Conservation (phyloP, 1,140 invertebrate genomes). For the Drosophila mayri region DNA sequence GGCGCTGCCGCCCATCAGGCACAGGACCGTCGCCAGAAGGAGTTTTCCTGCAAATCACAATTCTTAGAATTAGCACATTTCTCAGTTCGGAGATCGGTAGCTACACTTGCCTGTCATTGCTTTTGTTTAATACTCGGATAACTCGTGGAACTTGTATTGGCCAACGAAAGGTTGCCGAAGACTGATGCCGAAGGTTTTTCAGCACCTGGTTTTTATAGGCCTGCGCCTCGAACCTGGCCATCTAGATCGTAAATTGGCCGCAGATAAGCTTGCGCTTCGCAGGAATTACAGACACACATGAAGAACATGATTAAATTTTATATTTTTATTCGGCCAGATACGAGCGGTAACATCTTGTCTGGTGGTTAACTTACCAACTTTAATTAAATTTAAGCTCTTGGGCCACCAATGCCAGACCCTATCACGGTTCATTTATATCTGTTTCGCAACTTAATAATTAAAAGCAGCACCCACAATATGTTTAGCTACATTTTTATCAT, state of each 20-base stretch:
- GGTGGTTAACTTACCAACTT: slow-evolving; percentile 52
- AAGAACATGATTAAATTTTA: slow-evolving; percentile 59
- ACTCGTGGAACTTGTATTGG: slow-evolving; percentile 15
- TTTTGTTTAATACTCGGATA: slow-evolving; percentile 13
- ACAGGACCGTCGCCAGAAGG: slow-evolving; percentile 44
- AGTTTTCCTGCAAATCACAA: slow-evolving; percentile 39
- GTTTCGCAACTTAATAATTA: slow-evolving; percentile 40
- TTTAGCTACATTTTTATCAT: slow-evolving; percentile 13
- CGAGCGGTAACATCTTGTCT: slow-evolving; percentile 17
- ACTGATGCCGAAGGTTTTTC: slow-evolving; percentile 38
- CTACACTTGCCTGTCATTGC: slow-evolving; percentile 54
- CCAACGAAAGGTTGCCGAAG: slow-evolving; percentile 39
- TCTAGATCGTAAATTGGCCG: slow-evolving; percentile 35
- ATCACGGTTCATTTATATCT: slow-evolving; percentile 32
- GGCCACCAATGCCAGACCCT: slow-evolving; percentile 1
- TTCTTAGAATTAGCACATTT: background rate
- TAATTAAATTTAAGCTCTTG: slow-evolving; percentile 56
- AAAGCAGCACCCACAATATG: slow-evolving; percentile 1
- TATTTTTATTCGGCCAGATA: slow-evolving; percentile 53
- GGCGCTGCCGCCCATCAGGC: slow-evolving; percentile 41
- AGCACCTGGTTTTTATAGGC: slow-evolving; percentile 38
- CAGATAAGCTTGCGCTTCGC: slow-evolving; percentile 36
- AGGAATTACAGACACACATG: slow-evolving; percentile 24
- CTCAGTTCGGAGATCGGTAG: too few species aligned
- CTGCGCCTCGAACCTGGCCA: slow-evolving; percentile 18